These are phyloP conservation scores for Pandion haliaetus DNA, from an alignment of 2,113 vertebrate species.

Conservation along the genomic window DNA sequence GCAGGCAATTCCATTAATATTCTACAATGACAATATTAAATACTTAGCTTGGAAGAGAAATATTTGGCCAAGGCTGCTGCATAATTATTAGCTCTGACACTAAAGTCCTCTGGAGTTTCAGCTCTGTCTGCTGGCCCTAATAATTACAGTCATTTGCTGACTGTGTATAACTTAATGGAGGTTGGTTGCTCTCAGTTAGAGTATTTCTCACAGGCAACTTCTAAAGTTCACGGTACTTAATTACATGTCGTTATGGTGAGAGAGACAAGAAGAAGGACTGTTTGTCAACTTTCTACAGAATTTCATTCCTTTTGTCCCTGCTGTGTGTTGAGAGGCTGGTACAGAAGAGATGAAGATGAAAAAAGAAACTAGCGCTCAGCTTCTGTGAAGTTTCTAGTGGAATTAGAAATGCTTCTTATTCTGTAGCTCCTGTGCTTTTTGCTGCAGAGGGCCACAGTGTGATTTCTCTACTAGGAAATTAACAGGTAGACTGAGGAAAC, in stretches of 20 bases:
- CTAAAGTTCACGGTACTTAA: slow-evolving; percentile 48
- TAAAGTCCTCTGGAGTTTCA: slow-evolving; percentile 59
- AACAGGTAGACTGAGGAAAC: not conserved
- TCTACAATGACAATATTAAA: slow-evolving; percentile 50
- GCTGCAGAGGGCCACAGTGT: not conserved
- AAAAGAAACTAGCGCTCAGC: not conserved
- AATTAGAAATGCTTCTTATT: not conserved
- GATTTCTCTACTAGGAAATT: not conserved
- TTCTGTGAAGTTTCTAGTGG: not conserved
- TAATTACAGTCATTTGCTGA: slow-evolving; percentile 67
- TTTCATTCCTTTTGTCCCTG: slow-evolving; percentile 26
- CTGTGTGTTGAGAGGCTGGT: not conserved
- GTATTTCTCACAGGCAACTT: slow-evolving; percentile 39
- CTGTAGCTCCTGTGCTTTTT: not conserved
- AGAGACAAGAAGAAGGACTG: not conserved
- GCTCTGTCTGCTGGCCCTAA: slow-evolving; percentile 56
- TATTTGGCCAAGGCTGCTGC: slow-evolving; percentile 66
- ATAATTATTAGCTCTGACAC: slow-evolving; percentile 67
- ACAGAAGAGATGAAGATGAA: not conserved
- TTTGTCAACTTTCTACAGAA: not conserved
- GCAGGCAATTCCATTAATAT: slow-evolving; percentile 57
- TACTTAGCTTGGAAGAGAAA: slow-evolving; percentile 45
- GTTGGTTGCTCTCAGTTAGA: slow-evolving; percentile 30
- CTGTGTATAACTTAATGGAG: slow-evolving; percentile 35
- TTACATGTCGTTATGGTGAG: not conserved